These are phyloP conservation scores for Cyanoramphus novaezelandiae DNA, from an alignment of 2,113 vertebrate genomes.

Conservation along the genomic window DNA sequence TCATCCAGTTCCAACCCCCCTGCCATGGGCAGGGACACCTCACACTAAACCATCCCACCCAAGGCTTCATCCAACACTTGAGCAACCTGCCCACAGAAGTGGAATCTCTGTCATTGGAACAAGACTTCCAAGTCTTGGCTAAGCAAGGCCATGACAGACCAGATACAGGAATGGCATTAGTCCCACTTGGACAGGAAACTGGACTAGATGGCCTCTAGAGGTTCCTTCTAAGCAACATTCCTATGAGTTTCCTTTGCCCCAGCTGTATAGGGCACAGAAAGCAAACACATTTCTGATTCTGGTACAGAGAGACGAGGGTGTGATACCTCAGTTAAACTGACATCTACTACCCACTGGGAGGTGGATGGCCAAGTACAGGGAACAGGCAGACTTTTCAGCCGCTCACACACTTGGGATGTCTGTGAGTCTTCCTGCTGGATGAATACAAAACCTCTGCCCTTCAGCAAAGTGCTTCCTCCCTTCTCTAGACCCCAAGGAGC, in stretches of 20 bases:
- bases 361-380: neutral
- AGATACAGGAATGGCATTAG: neutral
- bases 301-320: neutral
- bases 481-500: neutral
- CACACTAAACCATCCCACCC: no score
- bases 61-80: neutral
- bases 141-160: neutral
- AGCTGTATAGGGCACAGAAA: neutral
- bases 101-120: neutral
- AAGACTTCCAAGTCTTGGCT: neutral
- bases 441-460: neutral
- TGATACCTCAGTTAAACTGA: rapidly evolving
- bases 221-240: neutral
- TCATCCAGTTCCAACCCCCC: no score
- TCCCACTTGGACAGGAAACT: neutral
- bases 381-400: neutral
- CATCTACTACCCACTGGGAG: rapidly evolving
- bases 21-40: no score
- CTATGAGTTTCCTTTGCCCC: rapidly evolving
- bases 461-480: neutral
- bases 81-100: neutral
- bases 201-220: neutral
- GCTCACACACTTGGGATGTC: neutral
- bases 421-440: neutral
- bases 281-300: neutral